Conservation (phyloP, 2,113 vertebrate species). For the Globicephala melas region DNA sequence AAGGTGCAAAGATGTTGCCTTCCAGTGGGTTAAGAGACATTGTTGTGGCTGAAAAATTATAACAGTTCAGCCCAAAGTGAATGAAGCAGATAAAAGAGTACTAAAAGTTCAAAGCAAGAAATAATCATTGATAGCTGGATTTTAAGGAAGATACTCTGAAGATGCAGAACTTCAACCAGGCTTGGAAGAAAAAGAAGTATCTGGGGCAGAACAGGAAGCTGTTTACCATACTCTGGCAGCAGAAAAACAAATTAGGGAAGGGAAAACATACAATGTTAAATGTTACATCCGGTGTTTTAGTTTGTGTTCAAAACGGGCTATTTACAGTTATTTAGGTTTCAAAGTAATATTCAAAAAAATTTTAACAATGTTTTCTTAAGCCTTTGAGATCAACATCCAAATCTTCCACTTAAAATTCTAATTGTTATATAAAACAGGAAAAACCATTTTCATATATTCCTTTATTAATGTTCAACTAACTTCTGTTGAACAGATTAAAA, state of each 20-base stretch:
- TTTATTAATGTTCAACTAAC: not conserved
- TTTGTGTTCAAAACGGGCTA: not conserved
- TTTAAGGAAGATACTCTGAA: conserved; percentile 14
- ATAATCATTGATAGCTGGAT: not conserved
- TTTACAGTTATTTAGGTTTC: not conserved
- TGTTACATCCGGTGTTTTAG: not conserved
- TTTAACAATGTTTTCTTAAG: not conserved
- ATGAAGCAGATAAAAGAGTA: not conserved
- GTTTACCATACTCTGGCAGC: not conserved
- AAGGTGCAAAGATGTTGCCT: not conserved
- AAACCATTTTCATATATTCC: not conserved
- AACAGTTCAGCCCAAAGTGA: not conserved
- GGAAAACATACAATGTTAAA: not conserved
- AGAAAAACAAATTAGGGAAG: not conserved
- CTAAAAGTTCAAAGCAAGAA: not conserved
- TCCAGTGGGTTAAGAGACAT: not conserved
- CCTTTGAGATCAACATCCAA: not conserved
- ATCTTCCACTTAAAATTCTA: not conserved
- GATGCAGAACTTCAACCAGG: not conserved
- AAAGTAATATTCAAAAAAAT: not conserved
- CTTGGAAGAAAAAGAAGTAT: not conserved
- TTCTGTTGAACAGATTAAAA: not conserved
- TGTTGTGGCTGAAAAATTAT: not conserved
- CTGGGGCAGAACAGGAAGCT: not conserved
- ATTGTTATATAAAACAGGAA: not conserved